phyloP scores from a whole-genome alignment of 23 tunicate species.

The Phallusia fumigata region DNA sequence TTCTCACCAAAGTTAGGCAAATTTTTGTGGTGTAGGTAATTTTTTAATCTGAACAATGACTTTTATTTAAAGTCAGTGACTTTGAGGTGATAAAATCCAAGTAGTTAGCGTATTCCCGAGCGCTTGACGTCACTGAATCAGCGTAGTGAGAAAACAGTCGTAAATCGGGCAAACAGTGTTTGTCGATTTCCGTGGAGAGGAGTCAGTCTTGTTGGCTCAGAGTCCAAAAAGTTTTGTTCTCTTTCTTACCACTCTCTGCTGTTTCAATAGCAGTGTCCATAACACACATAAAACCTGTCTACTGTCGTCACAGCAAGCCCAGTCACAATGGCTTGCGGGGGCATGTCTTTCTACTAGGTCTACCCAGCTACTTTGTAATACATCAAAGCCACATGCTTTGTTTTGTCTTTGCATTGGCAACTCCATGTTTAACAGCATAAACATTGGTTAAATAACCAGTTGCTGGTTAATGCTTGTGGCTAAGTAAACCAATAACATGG shows the following conservation, averaged over 20 bases:
- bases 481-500: too few species aligned
- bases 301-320: conserved; percentile 55
- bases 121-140: background rate
- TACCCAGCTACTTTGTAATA: background rate
- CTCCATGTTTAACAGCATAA: background rate
- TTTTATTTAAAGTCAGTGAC: too few species aligned
- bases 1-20: too few species aligned
- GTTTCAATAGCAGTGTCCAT: conserved; percentile 43
- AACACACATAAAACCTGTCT: conserved; percentile 26
- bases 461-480: too few species aligned
- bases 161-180: background rate
- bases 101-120: background rate
- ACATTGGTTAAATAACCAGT: background rate
- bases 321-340: conserved; percentile 24
- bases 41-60: too few species aligned
- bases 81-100: too few species aligned
- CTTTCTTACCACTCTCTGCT: conserved; percentile 9
- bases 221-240: conserved; percentile 9
- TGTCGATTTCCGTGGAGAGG: background rate
- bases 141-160: background rate
- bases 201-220: conserved; percentile 8
- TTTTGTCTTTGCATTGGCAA: conserved; percentile 16
- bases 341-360: background rate
- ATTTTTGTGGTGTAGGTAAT: too few species aligned
- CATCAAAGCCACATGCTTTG: background rate